Evolutionary conservation across 2,113 vertebrate genomes (phyloP), one percentile per base, ranked within the genome.

Genomic region (Dasypus novemcinctus): DNA sequence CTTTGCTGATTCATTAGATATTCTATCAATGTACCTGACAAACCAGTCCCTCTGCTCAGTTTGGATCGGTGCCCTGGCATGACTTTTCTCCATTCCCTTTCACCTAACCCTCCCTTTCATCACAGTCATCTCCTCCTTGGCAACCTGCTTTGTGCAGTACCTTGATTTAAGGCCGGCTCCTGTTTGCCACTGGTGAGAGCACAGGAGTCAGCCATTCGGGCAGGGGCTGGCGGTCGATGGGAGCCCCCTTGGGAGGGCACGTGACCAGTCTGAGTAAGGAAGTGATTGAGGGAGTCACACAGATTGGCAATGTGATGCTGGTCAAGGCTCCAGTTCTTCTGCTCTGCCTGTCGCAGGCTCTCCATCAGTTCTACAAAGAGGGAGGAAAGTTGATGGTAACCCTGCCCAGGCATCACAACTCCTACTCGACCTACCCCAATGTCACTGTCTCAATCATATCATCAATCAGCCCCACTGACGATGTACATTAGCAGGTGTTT

Each of bases 321-420:
- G 98, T 99, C 98, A 75, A 99, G 98, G 89, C 98, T 98, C 98
- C 98, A 99, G 98, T 99, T 99, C 98, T 99, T 99, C 94, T 98
- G 98, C 96, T 99, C 98, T 25, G 98, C 98, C 97, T 99, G 98
- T 38, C 98, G 98, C 52, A 99, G 98, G 87, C 98, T 98, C 98
- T 99, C 98, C 98, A 99, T 99, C 96, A 99, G 97, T 82, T 99
- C 98, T 99, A 90, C 74, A 88, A 86, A 43, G 1, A 87, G 74
- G 91, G 54, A 66, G 66, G 52, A 20, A 23, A 43, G 59, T 12
- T 43, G 59, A 27, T 0, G 57, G 46, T 14, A 43, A 52, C 69
- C 38, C 59, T 61, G 14, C 6, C 2, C 17, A 27, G 33, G 41
- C 14, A 38, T 29, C 9, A 4, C 1, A 43, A 54, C 8, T 43